Base-by-base conservation (phyloP, 2,888 invertebrate genomes). In the Limnephilus auricula region DNA sequence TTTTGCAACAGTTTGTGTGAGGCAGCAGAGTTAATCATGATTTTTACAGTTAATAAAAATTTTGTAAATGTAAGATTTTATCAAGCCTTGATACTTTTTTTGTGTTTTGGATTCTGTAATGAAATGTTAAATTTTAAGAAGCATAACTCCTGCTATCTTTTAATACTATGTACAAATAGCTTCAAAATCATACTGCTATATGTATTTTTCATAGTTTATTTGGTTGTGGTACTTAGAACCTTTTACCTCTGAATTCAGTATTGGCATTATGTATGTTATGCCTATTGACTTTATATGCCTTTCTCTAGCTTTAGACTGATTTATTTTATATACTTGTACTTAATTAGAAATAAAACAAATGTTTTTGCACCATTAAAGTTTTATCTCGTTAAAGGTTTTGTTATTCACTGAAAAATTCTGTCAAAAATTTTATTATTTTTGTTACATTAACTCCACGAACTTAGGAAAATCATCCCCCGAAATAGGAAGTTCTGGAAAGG, bases 321-420 rank as follows among this genome's bases (percentile, higher is more conserved):
- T 32, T 80, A 31, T 80, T 80, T 80, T 80, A 13, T 31, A 32
- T 80, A 80, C 80, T 32, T 80, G 32, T 80, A 32, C 18, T 80
- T 80, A 32, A 80, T 32, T 80, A 32, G 32, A 80, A 32, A 32
- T 80, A 15, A 80, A 32, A 32, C 0, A 80, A 32, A 15, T 80
- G 80, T 80, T 80, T 80, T 80, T 31, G 86, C 86, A 86, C 86
- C 86, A 86, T 50, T 86, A 86, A 86, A 86, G 30, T 45, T 50
- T 86, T 45, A 85, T 45, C 45, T 50, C 30, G 40, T 45, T 85
- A 15, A 85, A 85, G 18, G 40, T 85, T 30, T n/a, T 85, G 10
- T 45, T 37, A 37, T 84, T 45, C 30, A 31, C 10, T 30, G 31
- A 31, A 25, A 9, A 25, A 65, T n/a, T 65, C 65, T 65, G 65